Base-by-base conservation (phyloP, 2,888 invertebrate genomes). In the Craniophora ligustri region DNA sequence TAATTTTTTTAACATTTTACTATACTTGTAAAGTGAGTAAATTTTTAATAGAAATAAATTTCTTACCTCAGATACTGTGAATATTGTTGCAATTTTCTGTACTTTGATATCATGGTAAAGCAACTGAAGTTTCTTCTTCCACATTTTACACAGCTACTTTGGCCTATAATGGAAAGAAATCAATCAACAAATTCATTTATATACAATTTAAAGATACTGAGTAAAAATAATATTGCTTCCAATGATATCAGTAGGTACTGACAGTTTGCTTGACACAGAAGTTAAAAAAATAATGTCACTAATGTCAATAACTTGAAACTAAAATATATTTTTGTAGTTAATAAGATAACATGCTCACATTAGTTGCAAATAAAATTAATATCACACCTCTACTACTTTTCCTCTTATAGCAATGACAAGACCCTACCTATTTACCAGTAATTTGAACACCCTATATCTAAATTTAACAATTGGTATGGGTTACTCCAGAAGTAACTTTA, bases 211-310 rank as follows among this genome's bases (percentile, higher is more conserved):
- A 45, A 58, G 42, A 42, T 54, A 65, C 28, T 48, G 6, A 28
- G 21, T 30, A 16, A 26, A 45, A 38, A 48, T 19, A 67, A 64
- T 47, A 71, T 57, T 64, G 42, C 49, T 64, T 41, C 32, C 47
- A 57, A 49, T 72, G 57, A 44, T 59, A 60, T 35, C 47, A 55
- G 31, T 68, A 26, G n/a, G 26, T 26, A 51, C 58, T 85, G 86
- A 84, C 85, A 85, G 78, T 72, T n/a, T 76, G 65, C 45, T 71
- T 85, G 85, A 84, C 85, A 84, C 65, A 78, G 77, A 79, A 82
- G 68, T 76, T 75, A 67, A 68, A 74, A 76, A 77, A 75, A 72
- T 66, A 60, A 77, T 79, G 82, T 78, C 79, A 81, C 56, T 72
- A 68, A 64, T 79, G 81, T 76, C 78, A 81, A 41, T 71, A 72